Base-by-base conservation (phyloP, 1,140 invertebrate species). In the Drosophila truncata region DNA sequence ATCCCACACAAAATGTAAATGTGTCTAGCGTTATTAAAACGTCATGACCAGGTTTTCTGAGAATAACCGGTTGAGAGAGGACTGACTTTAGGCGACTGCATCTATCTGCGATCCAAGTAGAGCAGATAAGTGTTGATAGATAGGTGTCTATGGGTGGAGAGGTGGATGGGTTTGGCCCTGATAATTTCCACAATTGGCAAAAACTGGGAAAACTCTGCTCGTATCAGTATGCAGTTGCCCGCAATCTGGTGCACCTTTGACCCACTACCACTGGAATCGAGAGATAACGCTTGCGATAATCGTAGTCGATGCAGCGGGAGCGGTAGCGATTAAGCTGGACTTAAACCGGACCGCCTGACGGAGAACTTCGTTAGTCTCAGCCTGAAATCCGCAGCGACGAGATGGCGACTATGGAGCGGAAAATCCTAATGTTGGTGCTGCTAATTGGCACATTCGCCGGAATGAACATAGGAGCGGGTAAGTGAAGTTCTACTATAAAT, bases 341-440 rank as follows among this genome's bases (percentile, higher is more conserved):
- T 76, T 70, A 62, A 70, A 62, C 62, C 50, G 29, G 29, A 42
- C 55, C 37, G 39, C 23, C 46, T 13, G 23, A 42, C 4, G n/a
- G 67, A 64, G 58, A 60, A 27, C 46, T 18, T 20, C 9, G 60
- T 90, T 72, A 88, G 84, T 88, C 62, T 84, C 49, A 39, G 39
- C 42, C 44, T 31, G 37, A 63, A 64, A 23, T 52, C 65, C 70
- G 39, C 8, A 29, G 47, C 59, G 82, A 75, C 50, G 35, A 49
- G 20, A 90, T 87, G 79, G 35, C 52, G 29, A 50, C 50, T 3
- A 62, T 10, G 46, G 35, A 65, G 39, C n/a, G 39, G 20, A 76
- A 63, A n/a, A 27, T 79, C 16, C 46, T 65, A 42, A 27, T 62
- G 7, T 25, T 60, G 37, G 29, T 61, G 13, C 20, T 86, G 41